These are phyloP conservation scores for Pristionchus japonicus DNA, from an alignment of 2,888 invertebrate species.

Conservation along the genomic window DNA sequence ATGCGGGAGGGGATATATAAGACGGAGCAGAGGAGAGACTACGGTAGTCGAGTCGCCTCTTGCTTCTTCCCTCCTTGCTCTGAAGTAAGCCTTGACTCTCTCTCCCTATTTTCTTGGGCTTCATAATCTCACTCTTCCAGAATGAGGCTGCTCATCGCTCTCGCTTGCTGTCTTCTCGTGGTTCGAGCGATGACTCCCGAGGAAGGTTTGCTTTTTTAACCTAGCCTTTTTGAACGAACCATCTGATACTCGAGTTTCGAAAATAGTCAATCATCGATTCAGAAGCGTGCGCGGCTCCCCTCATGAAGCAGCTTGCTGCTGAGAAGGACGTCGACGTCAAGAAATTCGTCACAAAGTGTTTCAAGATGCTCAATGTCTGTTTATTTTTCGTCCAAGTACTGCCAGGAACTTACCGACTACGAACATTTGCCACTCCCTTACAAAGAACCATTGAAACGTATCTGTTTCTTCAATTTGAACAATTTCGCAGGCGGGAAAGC, in stretches of 20 bases:
- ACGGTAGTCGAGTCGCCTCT: not conserved
- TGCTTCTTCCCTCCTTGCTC: too few species aligned
- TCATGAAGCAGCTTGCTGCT: not conserved
- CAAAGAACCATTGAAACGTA: not conserved
- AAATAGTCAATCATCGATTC: not conserved
- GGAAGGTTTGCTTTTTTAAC: not conserved
- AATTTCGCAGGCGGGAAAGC: constrained; percentile 1
- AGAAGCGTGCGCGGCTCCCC: constrained; percentile 22
- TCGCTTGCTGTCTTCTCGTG: not conserved
- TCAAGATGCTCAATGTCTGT: constrained; percentile 14
- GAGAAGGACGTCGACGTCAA: not conserved
- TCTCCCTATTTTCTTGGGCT: not conserved
- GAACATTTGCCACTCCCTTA: too few species aligned
- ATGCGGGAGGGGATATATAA: not conserved
- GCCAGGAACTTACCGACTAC: not conserved
- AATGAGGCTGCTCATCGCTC: not conserved
- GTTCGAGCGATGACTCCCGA: not conserved
- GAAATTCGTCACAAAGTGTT: constrained; percentile 10
- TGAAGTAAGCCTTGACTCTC: not conserved
- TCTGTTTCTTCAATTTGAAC: not conserved
- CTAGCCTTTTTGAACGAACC: too few species aligned
- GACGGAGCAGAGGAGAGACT: not conserved
- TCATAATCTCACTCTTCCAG: not conserved
- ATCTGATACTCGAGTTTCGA: not conserved
- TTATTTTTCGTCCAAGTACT: not conserved